Percentiles rank a stretch among this genome's conserved stretches.
phyloP scores from a whole-genome alignment of 1,140 invertebrate species.

The Sinonovacula constricta region DNA sequence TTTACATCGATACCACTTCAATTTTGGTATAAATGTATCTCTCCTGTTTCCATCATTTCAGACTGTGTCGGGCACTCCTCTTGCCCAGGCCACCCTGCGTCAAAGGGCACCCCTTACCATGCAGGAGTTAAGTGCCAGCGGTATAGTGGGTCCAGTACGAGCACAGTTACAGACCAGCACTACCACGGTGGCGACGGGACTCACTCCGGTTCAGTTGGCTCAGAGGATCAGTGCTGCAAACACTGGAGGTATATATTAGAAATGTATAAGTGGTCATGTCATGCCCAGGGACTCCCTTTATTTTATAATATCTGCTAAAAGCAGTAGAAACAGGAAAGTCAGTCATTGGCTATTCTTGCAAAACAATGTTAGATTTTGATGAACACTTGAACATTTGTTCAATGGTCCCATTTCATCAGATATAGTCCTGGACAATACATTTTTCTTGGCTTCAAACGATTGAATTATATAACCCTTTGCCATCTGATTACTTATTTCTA shows the following conservation, averaged over 20 bases:
- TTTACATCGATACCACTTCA: not conserved
- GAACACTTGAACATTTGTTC: too few relatives aligned
- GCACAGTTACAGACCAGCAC: constrained; percentile 70
- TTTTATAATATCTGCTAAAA: too few relatives aligned
- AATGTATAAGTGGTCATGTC: too few relatives aligned
- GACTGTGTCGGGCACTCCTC: constrained; percentile 67
- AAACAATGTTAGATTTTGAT: too few relatives aligned
- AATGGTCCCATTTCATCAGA: too few relatives aligned
- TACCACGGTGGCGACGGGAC: constrained; percentile 74
- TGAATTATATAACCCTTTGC: too few relatives aligned
- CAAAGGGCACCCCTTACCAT: constrained; percentile 62
- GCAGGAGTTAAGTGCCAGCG: constrained; percentile 67
- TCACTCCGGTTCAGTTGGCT: constrained; percentile 81
- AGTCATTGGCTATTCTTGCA: too few relatives aligned
- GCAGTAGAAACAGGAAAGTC: too few relatives aligned
- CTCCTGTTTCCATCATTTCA: constrained; percentile 51
- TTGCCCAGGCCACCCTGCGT: constrained; percentile 56
- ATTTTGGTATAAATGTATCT: not conserved
- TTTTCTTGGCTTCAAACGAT: too few relatives aligned
- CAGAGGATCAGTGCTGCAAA: constrained; percentile 69
- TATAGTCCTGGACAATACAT: too few relatives aligned
- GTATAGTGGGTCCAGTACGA: constrained; percentile 54
- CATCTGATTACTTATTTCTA: too few relatives aligned
- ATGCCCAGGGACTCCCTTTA: too few relatives aligned
- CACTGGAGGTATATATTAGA: constrained; percentile 57